Evolutionary conservation across 2,888 invertebrate species (phyloP).

Genomic region (Thysanoteuthis rhombus): DNA sequence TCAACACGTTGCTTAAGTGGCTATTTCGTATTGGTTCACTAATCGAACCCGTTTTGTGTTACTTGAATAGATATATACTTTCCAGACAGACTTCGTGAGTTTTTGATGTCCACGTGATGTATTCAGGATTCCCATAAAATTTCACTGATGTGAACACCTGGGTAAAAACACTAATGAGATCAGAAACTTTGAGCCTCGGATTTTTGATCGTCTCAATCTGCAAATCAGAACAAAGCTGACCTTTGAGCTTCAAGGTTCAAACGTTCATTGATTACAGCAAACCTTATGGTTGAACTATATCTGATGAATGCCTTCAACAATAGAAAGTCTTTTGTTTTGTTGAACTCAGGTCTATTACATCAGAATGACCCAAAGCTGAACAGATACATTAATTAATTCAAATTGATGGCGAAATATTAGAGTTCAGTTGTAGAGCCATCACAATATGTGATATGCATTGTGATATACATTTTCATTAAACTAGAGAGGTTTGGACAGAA

Average conservation of each 20-base stretch:
- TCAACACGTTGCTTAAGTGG: too few relatives aligned
- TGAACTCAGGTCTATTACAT: not conserved
- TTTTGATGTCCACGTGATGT: too few relatives aligned
- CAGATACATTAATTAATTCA: not conserved
- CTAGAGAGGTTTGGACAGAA: too few relatives aligned
- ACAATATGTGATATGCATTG: too few relatives aligned
- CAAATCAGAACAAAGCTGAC: not conserved
- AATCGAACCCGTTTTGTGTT: too few relatives aligned
- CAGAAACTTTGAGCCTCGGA: not conserved
- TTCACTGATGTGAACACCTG: not conserved
- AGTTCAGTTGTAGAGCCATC: too few relatives aligned
- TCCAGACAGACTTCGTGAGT: too few relatives aligned
- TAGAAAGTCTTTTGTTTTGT: not conserved
- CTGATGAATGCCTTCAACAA: not conserved
- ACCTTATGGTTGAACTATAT: not conserved
- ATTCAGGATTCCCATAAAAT: not conserved
- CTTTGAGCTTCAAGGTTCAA: not conserved
- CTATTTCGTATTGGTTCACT: too few relatives aligned
- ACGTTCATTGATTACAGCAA: not conserved
- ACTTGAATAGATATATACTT: too few relatives aligned
- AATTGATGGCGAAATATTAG: not conserved
- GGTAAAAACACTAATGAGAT: not conserved
- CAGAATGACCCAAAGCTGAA: not conserved
- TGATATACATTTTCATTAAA: too few relatives aligned
- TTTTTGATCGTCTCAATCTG: not conserved